Conservation (phyloP, 2,797 vertebrate species). For the Fistularia commersonii region DNA sequence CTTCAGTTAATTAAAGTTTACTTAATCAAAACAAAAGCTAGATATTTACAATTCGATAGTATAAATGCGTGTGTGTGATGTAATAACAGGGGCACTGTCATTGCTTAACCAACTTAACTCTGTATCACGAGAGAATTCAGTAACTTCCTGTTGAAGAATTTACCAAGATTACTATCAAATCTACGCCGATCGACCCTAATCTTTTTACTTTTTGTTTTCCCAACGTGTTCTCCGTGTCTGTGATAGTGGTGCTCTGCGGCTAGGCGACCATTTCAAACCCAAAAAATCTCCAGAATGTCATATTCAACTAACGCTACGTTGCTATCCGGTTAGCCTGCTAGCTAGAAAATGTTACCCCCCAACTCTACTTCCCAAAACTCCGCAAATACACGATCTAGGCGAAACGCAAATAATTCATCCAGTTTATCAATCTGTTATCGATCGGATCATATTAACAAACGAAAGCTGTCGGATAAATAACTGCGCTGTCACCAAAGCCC, state of each 20-base stretch:
- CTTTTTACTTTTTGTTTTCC: neutral
- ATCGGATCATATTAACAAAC: neutral
- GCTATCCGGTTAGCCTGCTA: constrained; percentile 24
- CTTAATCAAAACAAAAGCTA: too few species aligned
- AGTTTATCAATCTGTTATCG: neutral
- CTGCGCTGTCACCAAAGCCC: constrained; percentile 23
- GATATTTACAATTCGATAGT: too few species aligned
- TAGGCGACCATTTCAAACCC: too few species aligned
- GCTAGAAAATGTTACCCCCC: constrained; percentile 1
- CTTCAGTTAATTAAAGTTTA: too few species aligned
- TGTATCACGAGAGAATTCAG: constrained; percentile 1
- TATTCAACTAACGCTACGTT: constrained; percentile 11
- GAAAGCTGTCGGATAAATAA: neutral
- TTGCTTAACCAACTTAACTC: constrained; percentile 19
- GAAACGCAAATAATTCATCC: accelerated
- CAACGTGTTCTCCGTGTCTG: neutral
- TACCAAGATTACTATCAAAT: neutral
- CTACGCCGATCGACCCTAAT: too few species aligned
- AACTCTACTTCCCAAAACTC: neutral
- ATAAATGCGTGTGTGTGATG: neutral
- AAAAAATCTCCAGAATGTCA: neutral
- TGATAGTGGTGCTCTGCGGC: too few species aligned
- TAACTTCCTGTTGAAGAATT: constrained; percentile 44
- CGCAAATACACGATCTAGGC: neutral
- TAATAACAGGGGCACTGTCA: neutral